phyloP scores from a whole-genome alignment of 1,140 invertebrate genomes.

The Listronotus bonariensis region DNA sequence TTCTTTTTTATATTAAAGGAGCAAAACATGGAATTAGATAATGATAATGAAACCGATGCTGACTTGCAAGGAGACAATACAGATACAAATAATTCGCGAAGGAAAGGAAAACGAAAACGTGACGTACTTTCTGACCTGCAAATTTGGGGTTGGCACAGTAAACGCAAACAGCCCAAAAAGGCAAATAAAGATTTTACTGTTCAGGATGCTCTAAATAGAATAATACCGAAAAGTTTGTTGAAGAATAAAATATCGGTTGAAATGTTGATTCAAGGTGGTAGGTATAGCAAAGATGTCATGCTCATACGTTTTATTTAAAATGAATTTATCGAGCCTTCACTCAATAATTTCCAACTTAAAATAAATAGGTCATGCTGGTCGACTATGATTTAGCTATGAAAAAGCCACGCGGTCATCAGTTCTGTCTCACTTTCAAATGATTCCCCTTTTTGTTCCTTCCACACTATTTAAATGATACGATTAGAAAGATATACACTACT shows the following conservation, averaged over 20 bases:
- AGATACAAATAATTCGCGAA: slow-evolving; percentile 56
- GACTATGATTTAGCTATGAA: no score
- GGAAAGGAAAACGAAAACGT: slow-evolving; percentile 63
- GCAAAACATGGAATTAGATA: slow-evolving; percentile 49
- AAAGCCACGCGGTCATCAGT: no score
- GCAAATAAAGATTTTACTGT: slow-evolving; percentile 68
- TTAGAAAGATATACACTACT: no score
- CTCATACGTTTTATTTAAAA: no score
- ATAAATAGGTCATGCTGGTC: no score
- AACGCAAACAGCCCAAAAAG: slow-evolving; percentile 68
- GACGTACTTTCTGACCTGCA: slow-evolving; percentile 70
- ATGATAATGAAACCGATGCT: slow-evolving; percentile 33
- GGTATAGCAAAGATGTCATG: background rate
- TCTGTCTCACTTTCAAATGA: no score
- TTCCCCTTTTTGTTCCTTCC: no score
- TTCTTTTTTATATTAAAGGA: slow-evolving; percentile 33
- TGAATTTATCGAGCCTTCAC: no score
- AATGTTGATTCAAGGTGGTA: slow-evolving; percentile 48
- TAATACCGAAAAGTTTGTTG: slow-evolving; percentile 64
- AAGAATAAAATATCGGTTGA: slow-evolving; percentile 49
- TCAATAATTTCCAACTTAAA: no score
- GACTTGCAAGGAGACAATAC: slow-evolving; percentile 44
- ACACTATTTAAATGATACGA: no score
- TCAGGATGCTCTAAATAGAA: slow-evolving; percentile 65
- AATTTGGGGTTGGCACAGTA: slow-evolving; percentile 75